Base-by-base conservation (phyloP, 2,888 invertebrate genomes). In the Oligia strigilis region DNA sequence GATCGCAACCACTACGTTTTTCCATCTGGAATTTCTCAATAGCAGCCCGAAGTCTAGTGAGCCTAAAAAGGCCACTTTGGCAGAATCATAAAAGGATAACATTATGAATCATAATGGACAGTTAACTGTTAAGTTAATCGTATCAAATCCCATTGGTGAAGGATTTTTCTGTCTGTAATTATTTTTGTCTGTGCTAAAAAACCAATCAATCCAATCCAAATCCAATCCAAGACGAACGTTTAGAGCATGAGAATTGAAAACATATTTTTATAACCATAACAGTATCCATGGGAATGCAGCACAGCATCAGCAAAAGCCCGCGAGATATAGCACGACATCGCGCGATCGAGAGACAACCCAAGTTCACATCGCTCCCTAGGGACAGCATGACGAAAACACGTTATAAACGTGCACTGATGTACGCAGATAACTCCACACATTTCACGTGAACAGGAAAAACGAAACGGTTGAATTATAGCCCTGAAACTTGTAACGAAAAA, bases 371-470 rank as follows among this genome's bases (percentile, higher is more conserved):
- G 19, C 13, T 74, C 78, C 75, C 84, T 17, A 36, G 75, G 52
- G 87, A 13, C 72, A 58, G 11, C 74, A 74, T 66, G 72, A 78
- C 78, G 72, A 86, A 72, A 86, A 78, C 78, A 78, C 55, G 60
- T 72, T 72, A 36, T 65, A 83, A 83, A 43, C 72, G 75, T 58
- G 52, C 19, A 67, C 69, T 65, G 46, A 81, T 69, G 69, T 72
- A 70, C 40, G 40, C 64, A 72, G 71, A 78, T 83, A 85, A 70
- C 85, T 81, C 40, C 69, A 62, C 49, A 69, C 29, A 29, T 29
- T 29, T 29, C 29, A 29, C 29, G 29, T 29, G 29, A 29, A 29
- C 29, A 29, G 29, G 29, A 29, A 29, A 29, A 29, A 29, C 29
- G 29, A 29, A 29, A 29, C 29, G 29, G 55, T 73, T 49, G 23